Evolutionary conservation across 2,888 invertebrate species (phyloP), one percentile per base, ranked within the genome.

Genomic region (Lycocerus yunnanus): DNA sequence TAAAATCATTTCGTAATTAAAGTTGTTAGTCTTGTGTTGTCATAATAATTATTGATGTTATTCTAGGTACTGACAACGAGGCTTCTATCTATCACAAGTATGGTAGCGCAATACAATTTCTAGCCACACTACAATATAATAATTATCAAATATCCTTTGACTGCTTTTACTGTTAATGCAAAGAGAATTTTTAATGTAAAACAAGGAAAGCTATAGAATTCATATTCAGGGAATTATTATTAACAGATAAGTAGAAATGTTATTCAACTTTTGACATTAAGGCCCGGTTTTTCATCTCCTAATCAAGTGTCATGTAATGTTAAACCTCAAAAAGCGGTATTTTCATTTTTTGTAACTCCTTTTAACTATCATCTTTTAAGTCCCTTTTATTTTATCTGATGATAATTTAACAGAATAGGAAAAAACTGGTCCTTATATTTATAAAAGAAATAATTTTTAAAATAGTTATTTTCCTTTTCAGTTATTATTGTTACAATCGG

Each of bases 151-250:
- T 20, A 58, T 20, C 65, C 65, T 70, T 61, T 61, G 21, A 63
- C 14, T 65, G 20, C 58, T 43, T 65, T 15, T 65, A 11, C 13
- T 43, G 20, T 58, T 58, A 15, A 71, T 24, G 15, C 20, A 59
- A 71, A 71, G 59, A 66, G 71, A 66, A 71, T 66, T 66, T 69
- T 59, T 71, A 71, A 71, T 66, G 8, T n/a, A 43, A 43, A 43
- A 43, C n/a, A 6, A 43, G 2, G 8, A 43, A n/a, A 43, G 1
- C 3, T 43, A 43, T 27, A 27, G 0, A 21, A 21, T 9, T 21
- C 9, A 9, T 8, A 5, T 43, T 8, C 8, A n/a, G 6, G n/a
- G n/a, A 27, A 3, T 3, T 3, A 8, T 21, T 21, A 21, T 43
- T 43, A n/a, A 43, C 1, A 43, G 6, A 43, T 43, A 43, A 43